phyloP scores from a whole-genome alignment of 2,797 vertebrate species.

The Mormyrops boulengeri region DNA sequence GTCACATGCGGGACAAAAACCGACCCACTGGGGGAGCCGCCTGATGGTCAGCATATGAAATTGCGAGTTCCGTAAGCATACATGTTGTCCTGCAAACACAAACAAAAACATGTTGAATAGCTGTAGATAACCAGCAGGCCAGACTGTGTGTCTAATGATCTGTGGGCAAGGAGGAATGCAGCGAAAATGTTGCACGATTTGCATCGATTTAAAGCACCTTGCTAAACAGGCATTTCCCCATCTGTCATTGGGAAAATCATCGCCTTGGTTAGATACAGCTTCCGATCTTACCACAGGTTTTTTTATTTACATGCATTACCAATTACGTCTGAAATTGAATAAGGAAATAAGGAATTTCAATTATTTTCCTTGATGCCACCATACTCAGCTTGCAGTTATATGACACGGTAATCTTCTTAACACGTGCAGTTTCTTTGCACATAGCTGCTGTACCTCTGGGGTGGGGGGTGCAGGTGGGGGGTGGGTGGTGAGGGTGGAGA shows the following conservation, averaged over 20 bases:
- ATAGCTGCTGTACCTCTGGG: not conserved
- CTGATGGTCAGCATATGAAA: not conserved
- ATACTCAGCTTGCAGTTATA: not conserved
- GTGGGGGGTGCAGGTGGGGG: not conserved
- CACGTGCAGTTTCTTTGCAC: not conserved
- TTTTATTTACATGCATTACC: not conserved
- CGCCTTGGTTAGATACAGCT: not conserved
- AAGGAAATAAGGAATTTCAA: not conserved
- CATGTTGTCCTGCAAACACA: not conserved
- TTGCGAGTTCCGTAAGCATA: not conserved
- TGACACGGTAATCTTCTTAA: not conserved
- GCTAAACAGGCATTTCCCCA: not conserved
- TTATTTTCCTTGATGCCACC: not conserved
- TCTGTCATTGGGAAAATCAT: not conserved
- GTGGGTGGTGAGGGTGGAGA: not conserved
- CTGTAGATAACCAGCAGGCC: not conserved
- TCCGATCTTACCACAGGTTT: not conserved
- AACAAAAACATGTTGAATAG: not conserved
- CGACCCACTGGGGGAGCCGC: not conserved
- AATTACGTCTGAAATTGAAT: not conserved
- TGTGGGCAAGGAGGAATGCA: not conserved
- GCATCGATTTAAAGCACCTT: not conserved
- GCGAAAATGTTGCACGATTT: not conserved
- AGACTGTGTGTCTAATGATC: not conserved
- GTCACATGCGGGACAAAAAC: not conserved